Conservation (phyloP, 2,797 vertebrate genomes). For the Austrolebias charrua region DNA sequence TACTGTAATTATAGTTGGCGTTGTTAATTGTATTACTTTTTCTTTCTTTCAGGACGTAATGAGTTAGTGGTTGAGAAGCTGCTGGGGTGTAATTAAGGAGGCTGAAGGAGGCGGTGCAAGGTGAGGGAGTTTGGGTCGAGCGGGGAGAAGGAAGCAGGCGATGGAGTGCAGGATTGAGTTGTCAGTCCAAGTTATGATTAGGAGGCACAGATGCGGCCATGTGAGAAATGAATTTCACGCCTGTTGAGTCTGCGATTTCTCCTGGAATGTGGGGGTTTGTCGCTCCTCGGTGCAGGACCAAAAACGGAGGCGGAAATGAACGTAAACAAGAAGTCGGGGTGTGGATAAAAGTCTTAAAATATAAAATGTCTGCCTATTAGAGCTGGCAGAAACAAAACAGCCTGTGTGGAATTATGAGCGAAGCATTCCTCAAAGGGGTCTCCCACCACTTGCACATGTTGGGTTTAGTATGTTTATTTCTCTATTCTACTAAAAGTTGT, state of each 20-base stretch:
- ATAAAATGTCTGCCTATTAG: too few species aligned
- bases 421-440: too few species aligned
- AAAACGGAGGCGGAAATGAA: conserved; percentile 15
- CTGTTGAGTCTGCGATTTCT: conserved; percentile 80
- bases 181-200: conserved; percentile 84
- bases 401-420: too few species aligned
- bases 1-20: conserved; percentile 79
- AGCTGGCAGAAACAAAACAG: too few species aligned
- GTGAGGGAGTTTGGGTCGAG: conserved; percentile 20
- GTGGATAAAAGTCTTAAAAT: conserved; percentile 5
- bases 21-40: conserved; percentile 66
- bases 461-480: too few species aligned
- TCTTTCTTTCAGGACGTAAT: conserved; percentile 55
- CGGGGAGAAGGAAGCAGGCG: conserved; percentile 40
- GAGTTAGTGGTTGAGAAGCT: conserved; percentile 37
- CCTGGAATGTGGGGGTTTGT: conserved; percentile 69
- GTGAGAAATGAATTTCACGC: conserved; percentile 85
- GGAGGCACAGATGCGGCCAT: conserved; percentile 77
- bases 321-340: conserved; percentile 18
- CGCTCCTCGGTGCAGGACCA: conserved; percentile 21
- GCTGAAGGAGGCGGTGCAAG: conserved; percentile 20
- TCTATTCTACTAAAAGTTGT: too few species aligned
- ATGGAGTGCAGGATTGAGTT: conserved; percentile 74
- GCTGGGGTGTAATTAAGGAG: conserved; percentile 53
- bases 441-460: too few species aligned